These are phyloP conservation scores for Anthopleura xanthogrammica DNA, from an alignment of 92 coral and sea anemone species.

Conservation along the genomic window DNA sequence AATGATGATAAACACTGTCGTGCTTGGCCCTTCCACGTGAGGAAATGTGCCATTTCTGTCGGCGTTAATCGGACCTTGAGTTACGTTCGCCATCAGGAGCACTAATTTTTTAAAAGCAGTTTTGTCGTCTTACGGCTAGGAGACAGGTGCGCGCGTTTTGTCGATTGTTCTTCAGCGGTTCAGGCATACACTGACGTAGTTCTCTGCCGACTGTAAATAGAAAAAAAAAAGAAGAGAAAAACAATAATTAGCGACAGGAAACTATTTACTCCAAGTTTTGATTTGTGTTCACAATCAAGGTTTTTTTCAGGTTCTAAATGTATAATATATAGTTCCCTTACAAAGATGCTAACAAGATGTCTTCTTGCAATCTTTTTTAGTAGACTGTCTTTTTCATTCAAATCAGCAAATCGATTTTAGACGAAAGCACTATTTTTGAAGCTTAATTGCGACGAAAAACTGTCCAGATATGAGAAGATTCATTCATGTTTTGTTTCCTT, in stretches of 20 bases:
- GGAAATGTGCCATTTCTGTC: neutral
- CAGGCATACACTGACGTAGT: slow-evolving; percentile 6
- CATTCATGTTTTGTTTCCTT: neutral
- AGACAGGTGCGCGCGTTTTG: slow-evolving; percentile 19
- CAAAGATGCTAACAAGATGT: too few relatives aligned
- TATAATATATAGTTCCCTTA: too few relatives aligned
- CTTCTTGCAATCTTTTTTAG: too few relatives aligned
- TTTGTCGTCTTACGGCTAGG: neutral
- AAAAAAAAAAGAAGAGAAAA: slow-evolving; percentile 4
- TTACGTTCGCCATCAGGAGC: neutral
- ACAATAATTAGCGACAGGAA: slow-evolving; percentile 26
- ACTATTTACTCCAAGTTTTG: slow-evolving; percentile 16
- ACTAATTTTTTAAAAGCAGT: neutral
- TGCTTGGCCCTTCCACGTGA: slow-evolving; percentile 3
- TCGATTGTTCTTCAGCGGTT: neutral
- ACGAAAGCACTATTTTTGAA: too few relatives aligned
- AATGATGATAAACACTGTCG: slow-evolving; percentile 38
- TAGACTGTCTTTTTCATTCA: neutral
- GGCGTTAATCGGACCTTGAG: neutral
- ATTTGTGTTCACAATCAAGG: slow-evolving; percentile 10
- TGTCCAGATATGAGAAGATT: neutral
- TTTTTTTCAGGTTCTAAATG: neutral
- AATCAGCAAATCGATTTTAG: neutral
- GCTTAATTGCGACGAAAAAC: neutral
- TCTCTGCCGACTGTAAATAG: slow-evolving; percentile 8